These are phyloP conservation scores for Melanchra persicariae DNA, from an alignment of 2,888 invertebrate genomes.

Conservation along the genomic window DNA sequence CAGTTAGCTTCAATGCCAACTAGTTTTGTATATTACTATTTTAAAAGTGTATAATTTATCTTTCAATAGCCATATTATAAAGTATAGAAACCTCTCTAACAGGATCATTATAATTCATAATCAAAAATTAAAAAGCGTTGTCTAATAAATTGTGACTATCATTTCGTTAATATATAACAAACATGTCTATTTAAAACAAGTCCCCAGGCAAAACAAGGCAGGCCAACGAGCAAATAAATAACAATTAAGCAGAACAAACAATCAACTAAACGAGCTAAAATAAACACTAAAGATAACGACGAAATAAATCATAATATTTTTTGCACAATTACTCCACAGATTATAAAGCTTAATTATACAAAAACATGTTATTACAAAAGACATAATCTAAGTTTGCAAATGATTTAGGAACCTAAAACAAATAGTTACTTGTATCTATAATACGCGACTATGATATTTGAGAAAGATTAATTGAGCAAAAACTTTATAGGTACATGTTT, in stretches of 20 bases:
- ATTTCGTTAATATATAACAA: constrained; percentile 21
- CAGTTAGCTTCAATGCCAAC: not conserved
- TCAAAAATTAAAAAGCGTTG: constrained; percentile 23
- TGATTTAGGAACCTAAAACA: constrained; percentile 47
- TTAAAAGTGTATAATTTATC: not conserved
- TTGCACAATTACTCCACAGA: constrained; percentile 41
- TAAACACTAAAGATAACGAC: constrained; percentile 25
- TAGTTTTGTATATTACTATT: not conserved
- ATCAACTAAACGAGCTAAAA: constrained; percentile 45
- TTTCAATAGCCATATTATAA: not conserved
- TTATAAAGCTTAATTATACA: constrained; percentile 40
- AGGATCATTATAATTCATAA: constrained; percentile 24
- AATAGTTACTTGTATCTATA: constrained; percentile 32
- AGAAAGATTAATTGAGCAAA: constrained; percentile 35
- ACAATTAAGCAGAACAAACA: constrained; percentile 56
- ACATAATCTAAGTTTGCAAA: constrained; percentile 34
- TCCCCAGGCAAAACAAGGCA: constrained; percentile 45
- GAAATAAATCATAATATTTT: constrained; percentile 54
- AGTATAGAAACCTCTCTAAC: not conserved
- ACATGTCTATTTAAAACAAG: constrained; percentile 41
- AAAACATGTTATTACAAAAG: constrained; percentile 43
- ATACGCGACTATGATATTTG: constrained; percentile 13
- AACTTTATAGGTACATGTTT: constrained; percentile 46
- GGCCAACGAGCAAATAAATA: constrained; percentile 50
- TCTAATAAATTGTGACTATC: constrained; percentile 6